Conservation (phyloP, 2,888 invertebrate species). For the Cheiracanthium punctorium region DNA sequence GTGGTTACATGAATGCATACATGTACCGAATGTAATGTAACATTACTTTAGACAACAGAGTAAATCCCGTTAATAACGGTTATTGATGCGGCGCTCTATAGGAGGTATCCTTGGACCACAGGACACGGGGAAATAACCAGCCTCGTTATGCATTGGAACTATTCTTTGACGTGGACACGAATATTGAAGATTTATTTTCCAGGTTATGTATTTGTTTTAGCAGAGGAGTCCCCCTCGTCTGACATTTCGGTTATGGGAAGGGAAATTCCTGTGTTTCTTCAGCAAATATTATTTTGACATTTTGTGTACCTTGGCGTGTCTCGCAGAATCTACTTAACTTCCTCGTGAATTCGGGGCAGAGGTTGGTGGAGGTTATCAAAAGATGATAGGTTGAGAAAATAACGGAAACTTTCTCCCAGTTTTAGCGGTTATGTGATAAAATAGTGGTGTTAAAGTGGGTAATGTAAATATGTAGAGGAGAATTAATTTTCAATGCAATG, state of each 20-base stretch:
- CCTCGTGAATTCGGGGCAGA: not conserved
- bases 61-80: not conserved
- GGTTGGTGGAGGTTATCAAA: not conserved
- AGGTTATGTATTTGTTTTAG: not conserved
- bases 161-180: not conserved
- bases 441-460: no score
- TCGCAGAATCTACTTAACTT: not conserved
- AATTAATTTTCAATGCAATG: no score
- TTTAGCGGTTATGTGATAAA: no score
- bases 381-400: not conserved
- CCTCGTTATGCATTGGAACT: not conserved
- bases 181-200: not conserved
- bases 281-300: slow-evolving; percentile 17
- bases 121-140: not conserved
- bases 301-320: slow-evolving; percentile 10
- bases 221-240: not conserved
- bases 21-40: not conserved
- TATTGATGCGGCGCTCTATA: not conserved
- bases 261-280: not conserved
- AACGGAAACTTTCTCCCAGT: no score
- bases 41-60: not conserved
- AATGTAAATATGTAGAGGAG: no score
- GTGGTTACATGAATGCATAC: not conserved
- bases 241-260: not conserved
- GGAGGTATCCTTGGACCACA: not conserved